phyloP scores from a whole-genome alignment of 2,113 vertebrate species.

The Syngnathus scovelli region DNA sequence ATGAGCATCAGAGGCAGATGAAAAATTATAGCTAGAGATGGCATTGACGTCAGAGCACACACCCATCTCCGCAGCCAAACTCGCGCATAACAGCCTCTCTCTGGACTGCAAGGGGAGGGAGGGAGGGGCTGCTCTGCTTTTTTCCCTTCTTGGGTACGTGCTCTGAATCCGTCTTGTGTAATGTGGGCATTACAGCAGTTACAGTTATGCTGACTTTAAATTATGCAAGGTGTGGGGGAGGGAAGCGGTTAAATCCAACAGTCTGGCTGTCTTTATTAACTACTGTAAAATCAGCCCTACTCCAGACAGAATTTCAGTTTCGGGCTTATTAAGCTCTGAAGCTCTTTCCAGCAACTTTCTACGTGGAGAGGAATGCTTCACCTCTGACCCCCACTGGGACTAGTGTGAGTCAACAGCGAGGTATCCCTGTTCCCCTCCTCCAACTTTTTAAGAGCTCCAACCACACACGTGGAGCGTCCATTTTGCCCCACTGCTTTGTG shows the following conservation, averaged over 20 bases:
- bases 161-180: constrained; percentile 59
- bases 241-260: neutral
- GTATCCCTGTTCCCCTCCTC: constrained; percentile 50
- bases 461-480: constrained; percentile 61
- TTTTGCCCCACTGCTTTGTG: constrained; percentile 55
- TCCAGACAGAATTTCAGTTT: neutral
- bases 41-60: constrained; percentile 66
- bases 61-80: constrained; percentile 62
- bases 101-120: constrained; percentile 49
- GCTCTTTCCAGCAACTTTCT: constrained; percentile 47
- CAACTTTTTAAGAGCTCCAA: constrained; percentile 54
- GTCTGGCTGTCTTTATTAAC: neutral
- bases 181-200: constrained; percentile 43
- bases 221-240: neutral
- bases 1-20: constrained; percentile 29
- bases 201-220: constrained; percentile 37
- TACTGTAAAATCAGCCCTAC: neutral
- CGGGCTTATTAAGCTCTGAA: neutral
- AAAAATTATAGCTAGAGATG: constrained; percentile 29
- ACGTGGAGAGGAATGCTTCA: constrained; percentile 37
- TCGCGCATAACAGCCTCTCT: constrained; percentile 47
- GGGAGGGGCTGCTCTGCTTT: constrained; percentile 47
- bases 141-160: constrained; percentile 57
- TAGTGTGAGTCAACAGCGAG: constrained; percentile 52
- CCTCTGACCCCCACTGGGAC: constrained; percentile 56